phyloP scores from a whole-genome alignment of 2,888 invertebrate species.

The Melanchra persicariae region DNA sequence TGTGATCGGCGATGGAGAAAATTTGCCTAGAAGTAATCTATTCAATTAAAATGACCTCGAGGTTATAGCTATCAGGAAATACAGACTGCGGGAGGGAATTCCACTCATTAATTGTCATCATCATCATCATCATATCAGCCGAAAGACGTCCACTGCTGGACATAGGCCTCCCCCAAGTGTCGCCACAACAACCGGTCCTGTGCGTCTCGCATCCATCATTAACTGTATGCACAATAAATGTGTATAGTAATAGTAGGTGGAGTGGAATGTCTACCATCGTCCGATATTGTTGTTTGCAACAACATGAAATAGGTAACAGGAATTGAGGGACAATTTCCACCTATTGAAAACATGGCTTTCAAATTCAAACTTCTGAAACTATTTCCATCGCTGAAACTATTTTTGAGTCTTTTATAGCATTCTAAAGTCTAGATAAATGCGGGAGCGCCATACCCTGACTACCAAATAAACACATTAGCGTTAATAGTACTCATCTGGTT shows the following conservation, averaged over 20 bases:
- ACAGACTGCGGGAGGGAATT: neutral
- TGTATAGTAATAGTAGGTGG: too few relatives aligned
- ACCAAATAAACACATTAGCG: constrained; percentile 30
- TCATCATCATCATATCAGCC: too few relatives aligned
- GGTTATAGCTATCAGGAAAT: neutral
- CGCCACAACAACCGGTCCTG: too few relatives aligned
- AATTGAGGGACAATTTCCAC: too few relatives aligned
- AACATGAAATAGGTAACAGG: too few relatives aligned
- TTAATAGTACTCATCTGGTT: constrained; percentile 33
- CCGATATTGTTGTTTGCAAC: too few relatives aligned
- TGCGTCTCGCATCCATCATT: too few relatives aligned
- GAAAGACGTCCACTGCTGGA: too few relatives aligned
- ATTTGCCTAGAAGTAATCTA: neutral
- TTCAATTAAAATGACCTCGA: neutral
- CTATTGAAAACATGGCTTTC: neutral
- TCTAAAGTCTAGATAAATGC: constrained; percentile 8
- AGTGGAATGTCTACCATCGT: too few relatives aligned
- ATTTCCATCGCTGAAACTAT: too few relatives aligned
- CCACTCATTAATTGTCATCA: neutral
- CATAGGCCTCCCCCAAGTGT: too few relatives aligned
- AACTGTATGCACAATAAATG: too few relatives aligned
- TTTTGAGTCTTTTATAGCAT: neutral
- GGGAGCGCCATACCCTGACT: neutral
- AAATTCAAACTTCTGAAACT: neutral
- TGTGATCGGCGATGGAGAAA: neutral